Evolutionary conservation across 2,888 invertebrate species (phyloP).

Genomic region (Amphimallon solstitiale): DNA sequence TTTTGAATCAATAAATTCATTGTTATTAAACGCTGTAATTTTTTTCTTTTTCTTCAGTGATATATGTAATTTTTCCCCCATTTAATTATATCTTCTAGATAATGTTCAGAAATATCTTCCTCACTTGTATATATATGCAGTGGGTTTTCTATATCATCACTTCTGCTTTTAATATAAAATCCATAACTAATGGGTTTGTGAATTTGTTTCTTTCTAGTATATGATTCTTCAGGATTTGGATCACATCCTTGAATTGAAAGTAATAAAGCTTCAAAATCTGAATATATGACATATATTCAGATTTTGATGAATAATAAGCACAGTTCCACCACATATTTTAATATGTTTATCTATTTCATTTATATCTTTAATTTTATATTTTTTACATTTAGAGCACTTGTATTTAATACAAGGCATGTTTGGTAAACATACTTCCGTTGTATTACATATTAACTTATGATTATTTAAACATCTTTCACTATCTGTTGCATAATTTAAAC

Average conservation of each 20-base stretch:
- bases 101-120: neutral
- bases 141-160: slow-evolving; percentile 25
- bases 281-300: slow-evolving; percentile 43
- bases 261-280: slow-evolving; percentile 41
- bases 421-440: neutral
- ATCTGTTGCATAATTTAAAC: too few relatives aligned
- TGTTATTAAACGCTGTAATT: neutral
- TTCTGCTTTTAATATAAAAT: slow-evolving; percentile 39
- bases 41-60: slow-evolving; percentile 6
- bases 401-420: slow-evolving; percentile 8
- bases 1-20: slow-evolving; percentile 22
- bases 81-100: slow-evolving; percentile 11
- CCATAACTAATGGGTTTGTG: too few relatives aligned
- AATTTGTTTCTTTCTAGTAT: slow-evolving; percentile 32
- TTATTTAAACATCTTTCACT: slow-evolving; percentile 3
- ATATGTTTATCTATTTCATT: slow-evolving; percentile 10
- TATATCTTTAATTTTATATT: slow-evolving; percentile 6
- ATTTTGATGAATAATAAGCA: slow-evolving; percentile 16
- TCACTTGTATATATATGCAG: slow-evolving; percentile 5
- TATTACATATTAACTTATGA: slow-evolving; percentile 1
- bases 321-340: neutral
- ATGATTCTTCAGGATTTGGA: neutral
- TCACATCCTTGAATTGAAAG: slow-evolving; percentile 15
- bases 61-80: slow-evolving; percentile 8
- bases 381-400: slow-evolving; percentile 12